A percentile compares a stretch with the other conserved stretches of the same genome.
phyloP scores from a whole-genome alignment of 2,888 invertebrate genomes.

The Capitulum mitella region DNA sequence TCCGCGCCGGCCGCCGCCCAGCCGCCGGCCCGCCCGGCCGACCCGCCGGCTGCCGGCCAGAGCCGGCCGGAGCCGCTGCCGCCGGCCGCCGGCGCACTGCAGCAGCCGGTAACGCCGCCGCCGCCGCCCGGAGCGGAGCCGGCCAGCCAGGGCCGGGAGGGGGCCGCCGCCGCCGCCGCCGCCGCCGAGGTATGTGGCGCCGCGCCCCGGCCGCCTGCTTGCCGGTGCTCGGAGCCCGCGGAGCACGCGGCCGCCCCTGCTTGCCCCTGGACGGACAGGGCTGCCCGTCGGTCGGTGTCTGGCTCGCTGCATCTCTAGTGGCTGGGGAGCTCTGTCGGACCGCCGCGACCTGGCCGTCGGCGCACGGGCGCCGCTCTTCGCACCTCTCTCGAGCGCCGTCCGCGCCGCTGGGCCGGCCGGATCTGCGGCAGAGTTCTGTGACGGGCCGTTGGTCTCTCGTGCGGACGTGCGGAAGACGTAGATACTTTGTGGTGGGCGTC shows the following conservation, averaged over 20 bases:
- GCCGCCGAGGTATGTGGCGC: conserved; percentile 15
- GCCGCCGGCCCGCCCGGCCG: no score
- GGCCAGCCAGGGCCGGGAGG: neutral
- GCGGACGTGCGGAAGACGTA: no score
- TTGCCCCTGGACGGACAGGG: neutral
- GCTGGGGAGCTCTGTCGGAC: neutral
- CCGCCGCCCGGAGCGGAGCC: neutral
- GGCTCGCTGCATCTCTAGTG: neutral
- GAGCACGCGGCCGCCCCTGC: neutral
- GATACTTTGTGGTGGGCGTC: no score
- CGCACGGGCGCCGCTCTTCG: neutral
- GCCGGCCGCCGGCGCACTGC: neutral
- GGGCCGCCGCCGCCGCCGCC: neutral
- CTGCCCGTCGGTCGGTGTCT: neutral
- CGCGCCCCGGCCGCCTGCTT: neutral
- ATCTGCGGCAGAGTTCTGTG: no score
- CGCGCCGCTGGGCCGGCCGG: no score
- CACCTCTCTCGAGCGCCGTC: neutral
- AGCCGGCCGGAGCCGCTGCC: neutral
- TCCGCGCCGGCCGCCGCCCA: neutral
- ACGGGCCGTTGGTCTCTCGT: no score
- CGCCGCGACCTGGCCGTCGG: no score
- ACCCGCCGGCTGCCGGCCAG: no score
- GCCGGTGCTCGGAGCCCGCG: neutral
- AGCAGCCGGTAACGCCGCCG: neutral